A percentile compares a stretch with the other conserved stretches of the same genome.
Conservation (phyloP, 2,888 invertebrate species). For the Euphydryas editha region DNA sequence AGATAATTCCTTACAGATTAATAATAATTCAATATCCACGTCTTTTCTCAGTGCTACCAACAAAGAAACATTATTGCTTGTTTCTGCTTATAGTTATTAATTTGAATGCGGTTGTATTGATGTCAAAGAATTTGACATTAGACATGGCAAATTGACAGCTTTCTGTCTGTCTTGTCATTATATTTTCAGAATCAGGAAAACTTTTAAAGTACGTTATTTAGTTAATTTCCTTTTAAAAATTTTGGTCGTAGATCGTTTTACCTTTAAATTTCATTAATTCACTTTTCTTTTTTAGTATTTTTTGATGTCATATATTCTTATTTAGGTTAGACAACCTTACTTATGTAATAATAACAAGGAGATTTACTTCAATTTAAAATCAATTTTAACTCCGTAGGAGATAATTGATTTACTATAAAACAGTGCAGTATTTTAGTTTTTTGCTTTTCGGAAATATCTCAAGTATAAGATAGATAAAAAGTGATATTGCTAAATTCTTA, state of each 20-base stretch:
- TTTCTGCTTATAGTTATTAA: neutral
- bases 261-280: slow-evolving; percentile 6
- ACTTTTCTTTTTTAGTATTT: slow-evolving; percentile 16
- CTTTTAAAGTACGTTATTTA: slow-evolving; percentile 31
- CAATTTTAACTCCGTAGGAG: slow-evolving; percentile 4
- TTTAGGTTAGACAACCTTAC: slow-evolving; percentile 75
- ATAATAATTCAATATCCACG: neutral
- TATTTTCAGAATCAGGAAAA: slow-evolving; percentile 30
- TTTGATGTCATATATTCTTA: slow-evolving; percentile 40
- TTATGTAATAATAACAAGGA: slow-evolving; percentile 80
- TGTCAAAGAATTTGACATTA: slow-evolving; percentile 1
- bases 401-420: neutral
- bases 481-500: slow-evolving; percentile 9
- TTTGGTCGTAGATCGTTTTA: neutral
- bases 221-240: neutral
- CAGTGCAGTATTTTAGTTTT: neutral
- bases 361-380: slow-evolving; percentile 22
- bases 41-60: neutral
- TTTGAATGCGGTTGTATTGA: slow-evolving; percentile 12
- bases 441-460: neutral
- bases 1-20: slow-evolving; percentile 1
- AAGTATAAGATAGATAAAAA: slow-evolving; percentile 15
- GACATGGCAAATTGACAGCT: slow-evolving; percentile 27
- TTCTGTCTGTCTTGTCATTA: slow-evolving; percentile 30
- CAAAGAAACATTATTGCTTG: neutral